Evolutionary conservation across 2,113 vertebrate species (phyloP), one percentile per base, ranked within the genome.

Genomic region (Actinemys pallida): DNA sequence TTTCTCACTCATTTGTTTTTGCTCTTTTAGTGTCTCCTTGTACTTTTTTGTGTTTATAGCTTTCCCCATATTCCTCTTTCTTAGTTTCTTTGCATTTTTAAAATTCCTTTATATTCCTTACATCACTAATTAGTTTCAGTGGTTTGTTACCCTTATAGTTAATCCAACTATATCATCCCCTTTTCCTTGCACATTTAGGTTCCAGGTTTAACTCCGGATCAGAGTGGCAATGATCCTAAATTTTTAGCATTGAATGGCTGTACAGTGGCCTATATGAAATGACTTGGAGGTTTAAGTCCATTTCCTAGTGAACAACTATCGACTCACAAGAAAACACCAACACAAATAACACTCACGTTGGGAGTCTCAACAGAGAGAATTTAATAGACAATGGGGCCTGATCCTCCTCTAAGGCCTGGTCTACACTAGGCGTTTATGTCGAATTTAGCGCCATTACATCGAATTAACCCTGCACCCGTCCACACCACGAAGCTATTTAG

Each of bases 291-390:
- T 90, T 75, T 95, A 85, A 0, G 0, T 88, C 80, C 93, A 83
- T 92, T 94, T 92, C 76, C 24, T 50, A 93, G 84, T 35, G 86
- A 94, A 85, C 4, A 25, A 93, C 54, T 47, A 39, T 39, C n/a
- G 6, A 6, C 83, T 86, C 82, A 91, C 83, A 88, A 81, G 88
- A 94, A 86, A 93, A 75, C 0, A 1, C 88, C 92, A 92, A 76
- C 90, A 80, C 31, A 87, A 59, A 93, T 69, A 95, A 92, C 88
- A 83, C 49, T 76, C 47, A 89, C 83, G 78, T 57, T 82, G 83
- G 75, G 57, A 95, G 84, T 56, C 83, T 80, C 8, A 72, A n/a
- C 83, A 57, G 72, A 80, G 81, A 65, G 83, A 93, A 89, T 52
- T 42, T 89, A 90, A 88, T 45, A 75, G 69, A 65, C 42, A 53